Conservation (phyloP, 2,113 vertebrate species). For the Aldabrachelys gigantea region DNA sequence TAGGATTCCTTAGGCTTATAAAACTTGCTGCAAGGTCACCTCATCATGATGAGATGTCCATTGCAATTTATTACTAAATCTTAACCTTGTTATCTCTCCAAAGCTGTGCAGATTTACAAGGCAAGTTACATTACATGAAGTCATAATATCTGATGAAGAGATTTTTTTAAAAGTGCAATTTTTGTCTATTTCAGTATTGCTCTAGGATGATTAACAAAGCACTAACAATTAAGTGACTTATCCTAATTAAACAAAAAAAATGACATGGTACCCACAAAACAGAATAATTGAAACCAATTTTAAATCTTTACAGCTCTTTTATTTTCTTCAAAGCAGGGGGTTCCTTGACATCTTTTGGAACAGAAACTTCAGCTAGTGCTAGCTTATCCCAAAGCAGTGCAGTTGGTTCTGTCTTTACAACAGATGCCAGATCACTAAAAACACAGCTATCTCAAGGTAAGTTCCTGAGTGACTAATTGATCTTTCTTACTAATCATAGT, state of each 20-base stretch:
- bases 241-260: background rate
- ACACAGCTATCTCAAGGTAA: constrained; percentile 86
- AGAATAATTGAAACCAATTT: background rate
- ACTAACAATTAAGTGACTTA: background rate
- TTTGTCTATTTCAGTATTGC: background rate
- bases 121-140: background rate
- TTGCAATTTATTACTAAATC: background rate
- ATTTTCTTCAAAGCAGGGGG: constrained; percentile 81
- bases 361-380: constrained; percentile 77
- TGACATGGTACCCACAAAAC: background rate
- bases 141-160: accelerated
- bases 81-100: background rate
- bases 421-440: constrained; percentile 83
- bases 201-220: background rate
- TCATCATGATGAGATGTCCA: background rate
- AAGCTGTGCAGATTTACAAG: background rate
- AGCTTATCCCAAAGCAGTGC: constrained; percentile 81
- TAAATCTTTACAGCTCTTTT: background rate
- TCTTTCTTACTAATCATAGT: background rate
- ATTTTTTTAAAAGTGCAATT: background rate
- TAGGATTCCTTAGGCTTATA: background rate
- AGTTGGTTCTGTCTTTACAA: constrained; percentile 81
- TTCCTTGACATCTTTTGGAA: constrained; percentile 86
- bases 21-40: background rate
- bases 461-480: background rate